A percentile compares a stretch with the other conserved stretches of the same genome.
Conservation (phyloP, 2,113 vertebrate genomes). For the Catharus bicknelli region DNA sequence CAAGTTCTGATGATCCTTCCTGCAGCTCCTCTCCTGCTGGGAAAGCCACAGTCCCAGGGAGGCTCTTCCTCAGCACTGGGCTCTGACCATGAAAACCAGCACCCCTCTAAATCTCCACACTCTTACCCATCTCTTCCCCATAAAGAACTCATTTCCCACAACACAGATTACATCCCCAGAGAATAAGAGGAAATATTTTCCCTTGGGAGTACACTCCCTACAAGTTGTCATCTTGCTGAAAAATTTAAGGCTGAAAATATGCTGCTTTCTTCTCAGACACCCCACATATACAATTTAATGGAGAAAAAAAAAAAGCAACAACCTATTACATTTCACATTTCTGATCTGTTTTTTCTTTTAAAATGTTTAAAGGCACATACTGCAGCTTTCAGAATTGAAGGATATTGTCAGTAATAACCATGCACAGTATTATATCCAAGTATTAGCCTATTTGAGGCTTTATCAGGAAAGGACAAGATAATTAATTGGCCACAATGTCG, state of each 20-base stretch:
- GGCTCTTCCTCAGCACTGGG: too few species aligned
- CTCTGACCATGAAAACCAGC: not conserved
- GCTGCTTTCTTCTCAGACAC: not conserved
- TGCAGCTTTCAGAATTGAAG: not conserved
- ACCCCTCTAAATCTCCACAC: not conserved
- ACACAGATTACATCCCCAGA: not conserved
- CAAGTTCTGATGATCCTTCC: not conserved
- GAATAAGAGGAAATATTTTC: not conserved
- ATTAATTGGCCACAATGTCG: slow-evolving; percentile 2
- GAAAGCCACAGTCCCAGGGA: not conserved
- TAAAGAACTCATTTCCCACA: not conserved
- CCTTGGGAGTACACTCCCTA: not conserved
- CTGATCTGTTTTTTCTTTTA: not conserved
- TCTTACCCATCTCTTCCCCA: not conserved
- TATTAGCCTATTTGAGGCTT: slow-evolving; percentile 26
- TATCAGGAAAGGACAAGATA: slow-evolving; percentile 5
- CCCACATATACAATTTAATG: not conserved
- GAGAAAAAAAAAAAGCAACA: not conserved
- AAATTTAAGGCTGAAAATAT: not conserved
- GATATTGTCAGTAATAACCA: not conserved
- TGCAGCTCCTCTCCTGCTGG: not conserved
- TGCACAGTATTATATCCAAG: not conserved
- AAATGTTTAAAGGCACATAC: not conserved
- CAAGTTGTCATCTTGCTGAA: not conserved
- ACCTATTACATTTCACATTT: not conserved